phyloP scores from a whole-genome alignment of 2,797 vertebrate species.

The Anolis apletophallus region DNA sequence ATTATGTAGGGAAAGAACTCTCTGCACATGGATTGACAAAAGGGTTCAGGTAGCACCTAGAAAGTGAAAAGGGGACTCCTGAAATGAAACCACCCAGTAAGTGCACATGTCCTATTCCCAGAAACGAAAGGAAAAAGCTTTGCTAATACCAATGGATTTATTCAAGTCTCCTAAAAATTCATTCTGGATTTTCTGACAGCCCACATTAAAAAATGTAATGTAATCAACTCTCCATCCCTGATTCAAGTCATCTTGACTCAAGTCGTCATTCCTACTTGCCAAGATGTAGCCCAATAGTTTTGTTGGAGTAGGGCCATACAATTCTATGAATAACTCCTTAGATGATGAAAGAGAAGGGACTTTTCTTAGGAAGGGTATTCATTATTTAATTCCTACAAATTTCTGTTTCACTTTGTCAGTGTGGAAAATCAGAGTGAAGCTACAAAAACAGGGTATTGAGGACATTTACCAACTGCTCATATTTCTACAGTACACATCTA shows the following conservation, averaged over 20 bases:
- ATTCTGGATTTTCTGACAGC: background rate
- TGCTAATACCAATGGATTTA: background rate
- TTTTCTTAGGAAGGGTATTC: background rate
- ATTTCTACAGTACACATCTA: background rate
- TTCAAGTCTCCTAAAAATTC: background rate
- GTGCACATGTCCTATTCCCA: background rate
- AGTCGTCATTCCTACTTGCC: background rate
- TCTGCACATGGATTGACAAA: background rate
- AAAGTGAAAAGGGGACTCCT: too few relatives aligned
- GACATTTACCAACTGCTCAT: background rate
- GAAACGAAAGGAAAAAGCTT: background rate
- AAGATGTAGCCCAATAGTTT: background rate
- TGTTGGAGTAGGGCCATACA: background rate
- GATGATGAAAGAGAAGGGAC: background rate
- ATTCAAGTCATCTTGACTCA: background rate
- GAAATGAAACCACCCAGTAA: background rate
- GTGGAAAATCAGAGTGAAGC: background rate
- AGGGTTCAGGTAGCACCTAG: background rate
- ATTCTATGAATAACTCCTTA: conserved; percentile 10
- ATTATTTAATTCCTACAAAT: background rate
- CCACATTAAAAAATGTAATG: background rate
- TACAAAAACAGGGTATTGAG: background rate
- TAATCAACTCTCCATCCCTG: background rate
- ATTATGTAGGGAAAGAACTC: background rate
- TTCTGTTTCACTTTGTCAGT: background rate